phyloP scores from a whole-genome alignment of 1,140 invertebrate genomes.

The Halictus rubicundus region DNA sequence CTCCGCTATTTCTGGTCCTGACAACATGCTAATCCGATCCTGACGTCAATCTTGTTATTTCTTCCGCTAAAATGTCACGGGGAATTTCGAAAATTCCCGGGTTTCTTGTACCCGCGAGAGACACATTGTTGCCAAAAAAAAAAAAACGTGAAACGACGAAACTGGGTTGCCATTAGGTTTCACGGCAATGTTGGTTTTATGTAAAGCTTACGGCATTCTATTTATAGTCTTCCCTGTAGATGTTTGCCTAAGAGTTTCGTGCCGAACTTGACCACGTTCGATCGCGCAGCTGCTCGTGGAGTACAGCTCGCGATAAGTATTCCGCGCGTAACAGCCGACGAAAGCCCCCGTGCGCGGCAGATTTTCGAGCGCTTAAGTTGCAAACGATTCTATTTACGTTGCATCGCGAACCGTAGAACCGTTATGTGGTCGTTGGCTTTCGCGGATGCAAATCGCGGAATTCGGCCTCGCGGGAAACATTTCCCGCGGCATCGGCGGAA shows the following conservation, averaged over 20 bases:
- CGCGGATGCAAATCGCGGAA: conserved; percentile 38
- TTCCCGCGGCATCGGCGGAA: too few species aligned
- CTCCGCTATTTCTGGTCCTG: background rate
- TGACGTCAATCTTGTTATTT: background rate
- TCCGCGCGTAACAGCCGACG: background rate
- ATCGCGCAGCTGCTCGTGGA: background rate
- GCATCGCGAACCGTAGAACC: conserved; percentile 38
- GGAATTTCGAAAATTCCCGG: background rate
- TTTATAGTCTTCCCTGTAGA: conserved; percentile 9
- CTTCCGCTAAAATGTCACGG: background rate
- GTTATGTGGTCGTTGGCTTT: conserved; percentile 52
- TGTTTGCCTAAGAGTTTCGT: conserved; percentile 3
- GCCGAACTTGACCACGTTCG: background rate
- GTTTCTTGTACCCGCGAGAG: background rate
- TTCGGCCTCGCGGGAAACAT: background rate
- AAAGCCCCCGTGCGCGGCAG: background rate
- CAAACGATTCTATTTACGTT: conserved; percentile 50
- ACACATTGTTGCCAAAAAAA: background rate
- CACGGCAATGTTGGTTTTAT: background rate
- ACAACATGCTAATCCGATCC: conserved; percentile 6
- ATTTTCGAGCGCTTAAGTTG: conserved; percentile 30
- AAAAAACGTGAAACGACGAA: background rate
- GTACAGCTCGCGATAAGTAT: background rate
- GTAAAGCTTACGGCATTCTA: background rate
- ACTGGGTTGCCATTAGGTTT: background rate